phyloP scores from a whole-genome alignment of 2,113 vertebrate genomes.

The Pollachius pollachius region DNA sequence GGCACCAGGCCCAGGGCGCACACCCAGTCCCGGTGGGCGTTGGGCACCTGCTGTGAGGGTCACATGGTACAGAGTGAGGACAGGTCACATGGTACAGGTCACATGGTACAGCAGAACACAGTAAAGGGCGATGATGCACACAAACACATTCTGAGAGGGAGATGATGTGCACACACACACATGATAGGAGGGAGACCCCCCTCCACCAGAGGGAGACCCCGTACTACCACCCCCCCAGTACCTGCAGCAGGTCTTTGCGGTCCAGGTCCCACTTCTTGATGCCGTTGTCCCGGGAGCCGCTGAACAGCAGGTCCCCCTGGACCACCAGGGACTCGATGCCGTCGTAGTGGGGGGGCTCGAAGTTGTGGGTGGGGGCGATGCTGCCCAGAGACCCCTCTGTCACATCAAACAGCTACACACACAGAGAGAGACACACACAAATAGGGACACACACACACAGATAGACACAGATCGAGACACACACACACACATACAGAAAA shows the following conservation, averaged over 20 bases:
- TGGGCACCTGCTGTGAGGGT: constrained; percentile 89
- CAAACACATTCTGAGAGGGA: no score
- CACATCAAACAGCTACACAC: constrained; percentile 90
- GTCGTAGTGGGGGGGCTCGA: constrained; percentile 97
- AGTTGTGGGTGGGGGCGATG: constrained; percentile 90
- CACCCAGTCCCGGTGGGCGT: constrained; percentile 96
- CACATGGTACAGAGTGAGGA: neutral
- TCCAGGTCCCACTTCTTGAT: constrained; percentile 98
- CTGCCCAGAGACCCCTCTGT: constrained; percentile 89
- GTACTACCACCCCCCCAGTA: constrained; percentile 12
- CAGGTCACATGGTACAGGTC: no score
- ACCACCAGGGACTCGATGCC: constrained; percentile 94
- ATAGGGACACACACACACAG: neutral
- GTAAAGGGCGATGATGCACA: no score
- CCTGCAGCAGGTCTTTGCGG: constrained; percentile 94
- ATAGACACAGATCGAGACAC: neutral
- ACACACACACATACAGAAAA: neutral
- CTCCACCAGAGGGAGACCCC: neutral
- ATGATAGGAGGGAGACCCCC: no score
- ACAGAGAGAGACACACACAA: neutral
- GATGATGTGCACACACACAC: no score
- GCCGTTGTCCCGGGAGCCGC: constrained; percentile 95
- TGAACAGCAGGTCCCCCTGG: constrained; percentile 89
- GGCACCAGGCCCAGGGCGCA: constrained; percentile 89
- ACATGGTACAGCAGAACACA: no score